phyloP scores from a whole-genome alignment of 1,140 invertebrate genomes.

The Zaprionus africanus region DNA sequence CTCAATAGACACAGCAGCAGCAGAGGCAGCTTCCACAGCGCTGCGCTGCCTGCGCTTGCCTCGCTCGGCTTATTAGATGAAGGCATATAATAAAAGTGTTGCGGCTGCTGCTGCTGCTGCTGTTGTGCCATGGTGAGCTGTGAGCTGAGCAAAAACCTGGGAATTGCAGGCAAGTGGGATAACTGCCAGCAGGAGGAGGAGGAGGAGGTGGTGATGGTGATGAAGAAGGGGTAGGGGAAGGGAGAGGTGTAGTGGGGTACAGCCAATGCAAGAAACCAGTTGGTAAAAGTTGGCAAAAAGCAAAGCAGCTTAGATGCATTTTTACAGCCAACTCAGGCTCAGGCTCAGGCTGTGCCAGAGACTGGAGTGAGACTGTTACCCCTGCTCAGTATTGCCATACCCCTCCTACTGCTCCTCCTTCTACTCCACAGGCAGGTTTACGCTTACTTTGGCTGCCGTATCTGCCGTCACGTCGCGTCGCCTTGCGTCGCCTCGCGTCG shows the following conservation, averaged over 20 bases:
- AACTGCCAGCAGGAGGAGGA: neutral
- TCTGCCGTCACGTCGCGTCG: constrained; percentile 14
- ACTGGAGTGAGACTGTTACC: constrained; percentile 1
- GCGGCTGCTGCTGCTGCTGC: constrained; percentile 60
- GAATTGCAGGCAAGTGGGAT: constrained; percentile 34
- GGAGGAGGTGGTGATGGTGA: neutral
- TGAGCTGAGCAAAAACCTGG: constrained; percentile 43
- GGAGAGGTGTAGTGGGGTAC: constrained; percentile 15
- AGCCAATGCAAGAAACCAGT: constrained; percentile 72
- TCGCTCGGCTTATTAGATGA: constrained; percentile 76
- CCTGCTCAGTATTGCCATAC: neutral
- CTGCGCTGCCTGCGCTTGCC: constrained; percentile 25
- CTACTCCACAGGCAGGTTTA: constrained; percentile 42
- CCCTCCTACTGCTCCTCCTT: neutral
- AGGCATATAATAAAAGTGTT: constrained; percentile 82
- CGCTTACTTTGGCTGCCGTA: constrained; percentile 33
- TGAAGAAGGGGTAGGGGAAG: neutral
- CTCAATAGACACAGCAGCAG: constrained; percentile 65
- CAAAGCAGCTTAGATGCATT: constrained; percentile 79
- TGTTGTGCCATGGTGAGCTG: constrained; percentile 1
- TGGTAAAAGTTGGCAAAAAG: constrained; percentile 76
- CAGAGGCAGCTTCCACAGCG: constrained; percentile 33
- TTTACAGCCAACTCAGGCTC: constrained; percentile 56
- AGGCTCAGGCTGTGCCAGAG: neutral
- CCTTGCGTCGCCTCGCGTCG: constrained; percentile 11